Percentiles rank a stretch among this genome's conserved stretches.
Conservation (phyloP, 23 tunicate genomes). For the Diplosoma virens region DNA sequence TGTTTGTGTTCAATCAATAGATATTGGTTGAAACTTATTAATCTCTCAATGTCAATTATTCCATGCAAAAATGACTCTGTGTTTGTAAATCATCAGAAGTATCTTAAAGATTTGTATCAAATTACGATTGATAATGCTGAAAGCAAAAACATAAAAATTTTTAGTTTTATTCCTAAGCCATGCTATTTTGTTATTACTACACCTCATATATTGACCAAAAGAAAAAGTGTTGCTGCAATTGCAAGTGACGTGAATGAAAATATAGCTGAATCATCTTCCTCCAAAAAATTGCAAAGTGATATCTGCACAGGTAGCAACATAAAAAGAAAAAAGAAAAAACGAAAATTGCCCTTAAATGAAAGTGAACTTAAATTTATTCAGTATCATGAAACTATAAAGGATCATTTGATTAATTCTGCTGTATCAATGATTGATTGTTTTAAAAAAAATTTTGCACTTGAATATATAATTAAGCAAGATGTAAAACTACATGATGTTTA, state of each 20-base stretch:
- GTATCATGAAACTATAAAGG: not conserved
- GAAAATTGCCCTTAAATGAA: not conserved
- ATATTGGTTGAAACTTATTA: too few species aligned
- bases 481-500: not conserved
- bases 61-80: not conserved
- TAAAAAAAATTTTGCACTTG: not conserved
- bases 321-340: not conserved
- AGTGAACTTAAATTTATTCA: not conserved
- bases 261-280: too few species aligned
- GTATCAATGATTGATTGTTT: not conserved
- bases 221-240: not conserved
- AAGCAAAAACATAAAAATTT: not conserved
- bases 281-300: too few species aligned
- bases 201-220: not conserved
- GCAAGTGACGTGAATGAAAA: too few species aligned
- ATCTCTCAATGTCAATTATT: too few species aligned
- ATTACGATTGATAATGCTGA: not conserved
- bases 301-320: not conserved
- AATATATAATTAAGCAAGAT: not conserved
- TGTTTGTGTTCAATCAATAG: too few species aligned
- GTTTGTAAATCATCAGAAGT: not conserved
- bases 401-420: not conserved
- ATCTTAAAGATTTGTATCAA: not conserved
- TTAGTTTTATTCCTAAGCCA: not conserved
- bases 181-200: not conserved